These are phyloP conservation scores for Cephus spinipes DNA, from an alignment of 2,888 invertebrate species.

Conservation along the genomic window DNA sequence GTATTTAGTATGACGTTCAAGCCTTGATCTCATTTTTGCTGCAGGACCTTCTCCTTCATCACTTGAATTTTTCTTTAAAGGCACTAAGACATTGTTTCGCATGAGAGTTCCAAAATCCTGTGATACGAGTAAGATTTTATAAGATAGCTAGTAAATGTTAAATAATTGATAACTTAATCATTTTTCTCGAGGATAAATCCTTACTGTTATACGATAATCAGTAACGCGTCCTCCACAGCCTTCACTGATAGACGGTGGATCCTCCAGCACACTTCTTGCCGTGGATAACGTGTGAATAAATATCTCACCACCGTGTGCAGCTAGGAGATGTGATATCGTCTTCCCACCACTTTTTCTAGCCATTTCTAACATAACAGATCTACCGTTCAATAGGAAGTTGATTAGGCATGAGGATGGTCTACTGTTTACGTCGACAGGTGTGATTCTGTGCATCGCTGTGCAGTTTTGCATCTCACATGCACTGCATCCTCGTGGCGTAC, in stretches of 20 bases:
- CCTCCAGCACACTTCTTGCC: constrained; percentile 88
- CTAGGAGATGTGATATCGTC: constrained; percentile 91
- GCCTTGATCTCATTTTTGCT: constrained; percentile 75
- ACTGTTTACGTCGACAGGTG: constrained; percentile 96
- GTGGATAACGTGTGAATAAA: constrained; percentile 94
- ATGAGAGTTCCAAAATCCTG: constrained; percentile 91
- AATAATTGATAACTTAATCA: not conserved
- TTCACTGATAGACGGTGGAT: constrained; percentile 95
- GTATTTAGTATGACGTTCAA: constrained; percentile 85
- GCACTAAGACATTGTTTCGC: constrained; percentile 84
- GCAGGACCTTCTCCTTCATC: constrained; percentile 70
- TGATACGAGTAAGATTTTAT: not conserved
- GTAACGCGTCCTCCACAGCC: constrained; percentile 94
- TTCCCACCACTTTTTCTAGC: constrained; percentile 86
- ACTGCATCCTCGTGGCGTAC: constrained; percentile 91
- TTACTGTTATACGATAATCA: constrained; percentile 82
- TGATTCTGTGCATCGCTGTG: constrained; percentile 88
- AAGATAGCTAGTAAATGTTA: not conserved
- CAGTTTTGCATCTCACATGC: constrained; percentile 85
- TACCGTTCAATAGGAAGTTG: constrained; percentile 94
- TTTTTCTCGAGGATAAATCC: constrained; percentile 17
- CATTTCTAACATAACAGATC: constrained; percentile 93
- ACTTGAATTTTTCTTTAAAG: constrained; percentile 70
- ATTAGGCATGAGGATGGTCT: constrained; percentile 97
- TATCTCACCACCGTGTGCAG: constrained; percentile 95